Percentiles rank a stretch among this genome's conserved stretches.
Evolutionary conservation across 2,113 vertebrate genomes (phyloP).

Genomic region (Colius striatus): DNA sequence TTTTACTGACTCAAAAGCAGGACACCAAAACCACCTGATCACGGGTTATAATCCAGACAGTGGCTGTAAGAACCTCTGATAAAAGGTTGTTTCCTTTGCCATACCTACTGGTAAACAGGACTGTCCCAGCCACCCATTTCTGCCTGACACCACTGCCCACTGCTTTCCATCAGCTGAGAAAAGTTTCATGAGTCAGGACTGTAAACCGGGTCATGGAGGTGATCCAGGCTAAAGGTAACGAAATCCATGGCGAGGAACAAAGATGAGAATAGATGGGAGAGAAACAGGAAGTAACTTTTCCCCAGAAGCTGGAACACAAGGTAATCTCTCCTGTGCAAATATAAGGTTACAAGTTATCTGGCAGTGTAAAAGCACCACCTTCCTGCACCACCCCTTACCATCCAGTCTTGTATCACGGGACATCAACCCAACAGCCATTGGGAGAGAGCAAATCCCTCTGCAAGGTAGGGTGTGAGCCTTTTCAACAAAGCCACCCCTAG

Average conservation of each 20-base stretch:
- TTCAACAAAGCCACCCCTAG: not conserved
- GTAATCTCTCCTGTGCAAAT: not conserved
- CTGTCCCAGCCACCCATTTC: not conserved
- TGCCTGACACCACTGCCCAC: not conserved
- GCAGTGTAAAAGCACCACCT: not conserved
- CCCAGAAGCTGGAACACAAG: not conserved
- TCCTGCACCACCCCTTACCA: not conserved
- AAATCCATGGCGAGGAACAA: not conserved
- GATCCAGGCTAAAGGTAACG: not conserved
- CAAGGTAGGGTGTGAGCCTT: not conserved
- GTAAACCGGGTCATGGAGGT: not conserved
- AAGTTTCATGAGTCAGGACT: not conserved
- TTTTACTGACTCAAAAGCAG: conserved; percentile 9
- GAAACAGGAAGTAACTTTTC: not conserved
- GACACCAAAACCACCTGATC: conserved; percentile 10
- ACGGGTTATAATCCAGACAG: not conserved
- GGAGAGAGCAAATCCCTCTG: not conserved
- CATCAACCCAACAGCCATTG: not conserved
- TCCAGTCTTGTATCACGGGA: not conserved
- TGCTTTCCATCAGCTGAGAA: not conserved
- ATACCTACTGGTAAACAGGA: not conserved
- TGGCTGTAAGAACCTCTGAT: not conserved
- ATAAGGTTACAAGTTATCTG: not conserved
- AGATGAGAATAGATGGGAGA: not conserved
- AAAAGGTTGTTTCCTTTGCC: not conserved